These are phyloP conservation scores for Scaptomyza parva DNA, from an alignment of 2,888 invertebrate species.

Conservation along the genomic window DNA sequence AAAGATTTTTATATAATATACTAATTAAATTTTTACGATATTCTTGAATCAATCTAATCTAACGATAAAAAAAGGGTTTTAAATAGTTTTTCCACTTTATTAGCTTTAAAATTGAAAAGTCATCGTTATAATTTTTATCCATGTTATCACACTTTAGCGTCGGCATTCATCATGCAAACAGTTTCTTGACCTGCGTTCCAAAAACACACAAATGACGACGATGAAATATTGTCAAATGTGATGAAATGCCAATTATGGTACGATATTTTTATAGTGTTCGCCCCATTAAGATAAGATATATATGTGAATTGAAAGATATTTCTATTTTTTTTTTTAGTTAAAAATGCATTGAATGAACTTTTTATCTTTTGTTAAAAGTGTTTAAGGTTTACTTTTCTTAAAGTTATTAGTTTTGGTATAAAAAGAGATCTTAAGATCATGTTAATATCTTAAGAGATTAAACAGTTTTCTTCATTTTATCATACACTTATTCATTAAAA, in stretches of 20 bases:
- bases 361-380: neutral
- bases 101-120: neutral
- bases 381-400: neutral
- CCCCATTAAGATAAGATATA: slow-evolving; percentile 3
- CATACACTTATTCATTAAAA: neutral
- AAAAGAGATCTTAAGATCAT: neutral
- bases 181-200: slow-evolving; percentile 18
- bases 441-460: neutral
- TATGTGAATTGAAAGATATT: neutral
- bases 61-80: neutral
- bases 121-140: neutral
- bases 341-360: neutral
- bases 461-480: neutral
- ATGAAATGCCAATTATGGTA: slow-evolving; percentile 16
- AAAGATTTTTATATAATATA: too few species aligned
- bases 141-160: slow-evolving; percentile 10
- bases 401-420: neutral
- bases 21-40: too few species aligned
- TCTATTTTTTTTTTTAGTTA: neutral
- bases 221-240: slow-evolving; percentile 6
- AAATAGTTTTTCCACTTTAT: neutral
- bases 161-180: neutral
- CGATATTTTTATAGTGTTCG: slow-evolving; percentile 10
- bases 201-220: neutral
- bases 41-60: neutral